Evolutionary conservation across 2,797 vertebrate species (phyloP), one percentile per base, ranked within the genome.

Genomic region (Lutjanus argentimaculatus): DNA sequence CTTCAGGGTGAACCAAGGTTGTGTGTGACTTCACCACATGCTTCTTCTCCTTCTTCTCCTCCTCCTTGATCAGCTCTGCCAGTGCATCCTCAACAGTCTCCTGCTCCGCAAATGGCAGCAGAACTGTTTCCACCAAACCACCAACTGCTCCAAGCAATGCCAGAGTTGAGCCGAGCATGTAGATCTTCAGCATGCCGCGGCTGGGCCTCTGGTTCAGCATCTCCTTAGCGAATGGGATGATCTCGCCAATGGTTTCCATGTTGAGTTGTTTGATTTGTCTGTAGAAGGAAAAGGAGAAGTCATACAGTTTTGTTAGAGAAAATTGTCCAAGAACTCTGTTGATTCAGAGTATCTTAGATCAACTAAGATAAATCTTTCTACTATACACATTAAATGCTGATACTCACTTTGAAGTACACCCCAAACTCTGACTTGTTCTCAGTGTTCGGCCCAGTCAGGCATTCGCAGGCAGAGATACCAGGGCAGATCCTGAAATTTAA

Each of bases 161-260:
- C 93, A 99, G 92, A 79, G 96, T 93, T 21, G 97, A 95, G 88
- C 98, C 98, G 52, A 98, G 89, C 92, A 97, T 45, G 84, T 98
- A 99, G 83, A 99, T 91, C 93, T 96, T 98, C 82, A 98, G 48
- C 88, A 91, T 76, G 76, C 84, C 9, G 48, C 91, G 78, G 77
- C 84, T 93, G 83, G 96, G 94, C 90, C 87, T 95, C 93, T 96
- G 96, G 77, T 89, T 88, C 64, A 98, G 87, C 94, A 98, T 93
- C 82, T 98, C 97, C 58, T 90, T 97, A 53, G 96, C 96, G 6
- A 99, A 98, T 7, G 96, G 97, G 74, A 98, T 93, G 83, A 98
- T 90, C 89, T 98, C 97, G 0, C 95, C 93, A 64, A 97, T 87
- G 16, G 89, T 94, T 66, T 97, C 96, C 97, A 98, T 99, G 5